Percentiles rank a stretch among this genome's conserved stretches.
Conservation (phyloP, 2,113 vertebrate species). For the Burhinus oedicnemus region DNA sequence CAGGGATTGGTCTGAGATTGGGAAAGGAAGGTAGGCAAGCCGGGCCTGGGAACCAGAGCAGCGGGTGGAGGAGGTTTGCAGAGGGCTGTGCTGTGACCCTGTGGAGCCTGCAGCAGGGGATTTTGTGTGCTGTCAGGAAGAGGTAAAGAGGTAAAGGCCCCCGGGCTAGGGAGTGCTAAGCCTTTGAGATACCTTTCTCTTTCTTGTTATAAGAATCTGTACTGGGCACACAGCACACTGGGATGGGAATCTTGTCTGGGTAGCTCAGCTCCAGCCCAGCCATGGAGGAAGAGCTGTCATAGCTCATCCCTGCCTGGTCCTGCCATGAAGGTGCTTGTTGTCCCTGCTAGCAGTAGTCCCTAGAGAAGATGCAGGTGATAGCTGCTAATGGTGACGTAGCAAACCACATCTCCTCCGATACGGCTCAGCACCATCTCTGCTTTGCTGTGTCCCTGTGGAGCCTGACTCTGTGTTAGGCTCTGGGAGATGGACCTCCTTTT, state of each 20-base stretch:
- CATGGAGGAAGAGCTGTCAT: background rate
- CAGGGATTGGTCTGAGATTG: too few relatives aligned
- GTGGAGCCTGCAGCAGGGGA: too few relatives aligned
- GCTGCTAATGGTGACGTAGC: background rate
- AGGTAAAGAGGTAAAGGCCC: too few relatives aligned
- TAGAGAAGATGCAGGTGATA: background rate
- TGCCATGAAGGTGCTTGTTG: background rate
- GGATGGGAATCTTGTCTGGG: background rate
- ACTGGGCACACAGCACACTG: background rate
- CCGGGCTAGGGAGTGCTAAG: background rate
- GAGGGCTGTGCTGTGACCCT: too few relatives aligned
- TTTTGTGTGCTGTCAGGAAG: too few relatives aligned
- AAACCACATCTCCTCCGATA: background rate
- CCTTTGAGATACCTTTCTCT: background rate
- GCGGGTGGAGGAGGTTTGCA: too few relatives aligned
- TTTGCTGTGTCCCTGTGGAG: background rate
- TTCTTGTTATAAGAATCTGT: background rate
- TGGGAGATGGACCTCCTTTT: background rate
- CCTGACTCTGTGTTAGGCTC: background rate
- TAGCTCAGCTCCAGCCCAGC: background rate
- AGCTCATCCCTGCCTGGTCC: background rate
- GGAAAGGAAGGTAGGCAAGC: too few relatives aligned
- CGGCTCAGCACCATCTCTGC: background rate
- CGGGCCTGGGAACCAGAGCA: too few relatives aligned
- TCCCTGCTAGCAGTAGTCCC: background rate